A percentile compares a stretch with the other conserved stretches of the same genome.
phyloP scores from a whole-genome alignment of 1,140 invertebrate species.

The Drosophila athabasca region DNA sequence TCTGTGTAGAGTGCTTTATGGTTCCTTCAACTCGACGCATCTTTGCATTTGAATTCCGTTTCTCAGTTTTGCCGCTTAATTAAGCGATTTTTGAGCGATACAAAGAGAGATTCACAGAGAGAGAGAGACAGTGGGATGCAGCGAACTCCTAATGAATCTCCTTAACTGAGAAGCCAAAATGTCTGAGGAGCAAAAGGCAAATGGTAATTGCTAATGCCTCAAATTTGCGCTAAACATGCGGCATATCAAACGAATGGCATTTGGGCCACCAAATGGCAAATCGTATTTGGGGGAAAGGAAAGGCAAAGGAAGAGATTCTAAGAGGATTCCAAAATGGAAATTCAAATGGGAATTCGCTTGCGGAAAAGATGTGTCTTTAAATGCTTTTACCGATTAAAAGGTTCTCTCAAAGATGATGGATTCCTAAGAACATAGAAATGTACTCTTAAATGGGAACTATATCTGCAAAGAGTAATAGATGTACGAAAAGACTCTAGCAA shows the following conservation, averaged over 20 bases:
- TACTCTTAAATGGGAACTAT: no score
- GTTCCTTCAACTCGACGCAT: slow-evolving; percentile 2
- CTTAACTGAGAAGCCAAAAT: slow-evolving; percentile 3
- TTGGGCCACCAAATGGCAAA: background rate
- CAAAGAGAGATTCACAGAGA: slow-evolving; percentile 1
- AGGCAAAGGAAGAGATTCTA: no score
- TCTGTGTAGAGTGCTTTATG: slow-evolving; percentile 27
- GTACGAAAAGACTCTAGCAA: no score
- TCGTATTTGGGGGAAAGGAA: no score
- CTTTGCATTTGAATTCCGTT: slow-evolving; percentile 29
- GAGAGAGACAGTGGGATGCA: background rate
- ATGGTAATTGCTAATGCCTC: slow-evolving; percentile 40
- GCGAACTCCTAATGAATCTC: slow-evolving; percentile 5
- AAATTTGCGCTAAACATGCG: slow-evolving; percentile 15
- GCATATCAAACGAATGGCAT: slow-evolving; percentile 23
- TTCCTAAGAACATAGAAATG: no score
- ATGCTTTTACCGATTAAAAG: no score
- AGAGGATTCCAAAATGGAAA: no score
- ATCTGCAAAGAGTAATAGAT: no score
- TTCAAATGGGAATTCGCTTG: no score
- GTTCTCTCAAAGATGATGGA: no score
- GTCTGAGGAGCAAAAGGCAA: slow-evolving; percentile 1
- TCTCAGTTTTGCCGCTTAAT: slow-evolving; percentile 41
- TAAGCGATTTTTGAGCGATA: slow-evolving; percentile 45
- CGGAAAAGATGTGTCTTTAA: no score